phyloP scores from a whole-genome alignment of 1,140 invertebrate species.

The Meloidogyne exigua region DNA sequence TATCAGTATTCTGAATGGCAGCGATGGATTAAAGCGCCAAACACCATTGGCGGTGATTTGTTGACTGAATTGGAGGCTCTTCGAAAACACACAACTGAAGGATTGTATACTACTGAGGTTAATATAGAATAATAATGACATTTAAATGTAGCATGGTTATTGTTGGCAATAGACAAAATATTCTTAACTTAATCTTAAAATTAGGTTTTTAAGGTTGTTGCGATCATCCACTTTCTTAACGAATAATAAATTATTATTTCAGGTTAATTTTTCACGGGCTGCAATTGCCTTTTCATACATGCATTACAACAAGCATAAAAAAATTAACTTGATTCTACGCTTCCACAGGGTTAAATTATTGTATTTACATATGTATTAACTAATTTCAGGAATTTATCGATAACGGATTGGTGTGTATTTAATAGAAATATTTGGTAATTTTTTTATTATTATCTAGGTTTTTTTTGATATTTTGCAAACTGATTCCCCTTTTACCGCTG shows the following conservation, averaged over 20 bases:
- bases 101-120: slow-evolving; percentile 44
- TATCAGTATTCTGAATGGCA: slow-evolving; percentile 33
- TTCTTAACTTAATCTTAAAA: no score
- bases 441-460: slow-evolving; percentile 11
- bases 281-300: slow-evolving; percentile 42
- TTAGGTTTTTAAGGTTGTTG: no score
- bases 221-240: not conserved
- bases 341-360: slow-evolving; percentile 29
- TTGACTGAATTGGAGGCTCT: slow-evolving; percentile 35
- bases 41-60: slow-evolving; percentile 38
- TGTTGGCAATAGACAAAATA: no score
- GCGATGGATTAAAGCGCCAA: slow-evolving; percentile 44
- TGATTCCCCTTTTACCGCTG: slow-evolving; percentile 37
- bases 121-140: not conserved
- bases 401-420: slow-evolving; percentile 33
- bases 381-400: slow-evolving; percentile 36
- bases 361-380: not conserved
- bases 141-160: no score
- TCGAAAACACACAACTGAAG: slow-evolving; percentile 35
- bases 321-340: slow-evolving; percentile 41
- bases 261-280: slow-evolving; percentile 47
- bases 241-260: slow-evolving; percentile 6
- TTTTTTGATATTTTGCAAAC: slow-evolving; percentile 40
- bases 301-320: slow-evolving; percentile 26
- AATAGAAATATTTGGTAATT: not conserved